Evolutionary conservation across 2,888 invertebrate species (phyloP), one percentile per base, ranked within the genome.

Genomic region (Ectropis crepuscularia): DNA sequence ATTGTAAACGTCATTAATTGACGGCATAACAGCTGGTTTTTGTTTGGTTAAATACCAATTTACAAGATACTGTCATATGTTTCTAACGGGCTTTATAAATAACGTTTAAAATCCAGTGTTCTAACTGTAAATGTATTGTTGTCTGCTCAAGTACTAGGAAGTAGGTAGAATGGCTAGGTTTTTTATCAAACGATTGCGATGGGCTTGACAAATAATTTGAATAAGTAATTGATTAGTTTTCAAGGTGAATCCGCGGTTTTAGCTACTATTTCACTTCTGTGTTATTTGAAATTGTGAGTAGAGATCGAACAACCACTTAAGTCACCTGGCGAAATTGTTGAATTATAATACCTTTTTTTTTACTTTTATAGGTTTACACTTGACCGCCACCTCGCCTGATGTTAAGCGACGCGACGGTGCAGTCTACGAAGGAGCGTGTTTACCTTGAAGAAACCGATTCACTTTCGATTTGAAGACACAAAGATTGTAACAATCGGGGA

Each of bases 221-320:
- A 46, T 39, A 46, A 38, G 47, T 53, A 53, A 60, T 60, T 60
- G 60, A 48, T 60, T 60, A 47, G 47, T 47, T 55, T 47, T 55
- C 55, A 55, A 55, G 55, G 55, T 55, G 47, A 55, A 55, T 47
- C 55, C 47, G 46, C 16, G 38, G 47, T 47, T 28, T 41, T 12
- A 47, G 16, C 39, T 39, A 12, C 36, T 43, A 10, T 36, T 42
- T 53, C 37, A 37, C 11, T 11, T 43, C 9, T 38, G n/a, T 36
- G 37, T 39, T 6, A 28, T 16, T 41, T 41, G 12, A 46, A 6
- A 42, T 51, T 51, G 16, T 28, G 16, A 28, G 16, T 28, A 28
- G 16, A 28, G 16, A 28, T 28, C 16, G 16, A 28, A 28, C 16
- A 28, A 28, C 16, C 1, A 28, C n/a, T n/a, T n/a, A n/a, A 2